These are phyloP conservation scores for Labeo catla DNA, from an alignment of 2,113 vertebrate genomes.

Conservation along the genomic window DNA sequence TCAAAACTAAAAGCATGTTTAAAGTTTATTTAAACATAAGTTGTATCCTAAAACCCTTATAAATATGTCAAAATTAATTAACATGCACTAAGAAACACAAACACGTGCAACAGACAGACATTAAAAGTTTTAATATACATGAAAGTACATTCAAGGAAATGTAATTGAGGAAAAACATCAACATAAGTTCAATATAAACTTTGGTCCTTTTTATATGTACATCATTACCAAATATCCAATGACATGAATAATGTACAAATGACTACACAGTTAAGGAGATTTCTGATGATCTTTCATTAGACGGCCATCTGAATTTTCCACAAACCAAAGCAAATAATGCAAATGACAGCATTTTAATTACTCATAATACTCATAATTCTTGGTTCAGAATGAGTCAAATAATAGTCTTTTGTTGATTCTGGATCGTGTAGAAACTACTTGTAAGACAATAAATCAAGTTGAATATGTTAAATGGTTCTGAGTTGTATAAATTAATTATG, in stretches of 20 bases:
- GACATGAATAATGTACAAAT: constrained; percentile 7
- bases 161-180: constrained; percentile 34
- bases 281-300: neutral
- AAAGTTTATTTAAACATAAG: neutral
- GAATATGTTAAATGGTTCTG: neutral
- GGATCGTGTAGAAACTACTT: neutral
- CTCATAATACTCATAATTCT: neutral
- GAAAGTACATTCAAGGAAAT: constrained; percentile 37
- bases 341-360: neutral
- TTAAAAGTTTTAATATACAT: constrained; percentile 47
- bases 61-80: neutral
- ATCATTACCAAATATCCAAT: constrained; percentile 7
- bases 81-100: neutral
- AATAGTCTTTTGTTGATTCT: neutral
- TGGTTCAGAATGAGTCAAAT: neutral
- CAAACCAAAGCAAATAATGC: neutral
- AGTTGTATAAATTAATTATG: neutral
- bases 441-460: neutral
- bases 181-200: constrained; percentile 15
- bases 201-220: constrained; percentile 17
- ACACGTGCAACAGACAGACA: neutral
- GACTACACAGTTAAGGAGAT: neutral
- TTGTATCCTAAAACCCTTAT: neutral
- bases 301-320: neutral
- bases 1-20: neutral